Evolutionary conservation across 2,888 invertebrate genomes (phyloP), one percentile per base, ranked within the genome.

Genomic region (Stramonita haemastoma): DNA sequence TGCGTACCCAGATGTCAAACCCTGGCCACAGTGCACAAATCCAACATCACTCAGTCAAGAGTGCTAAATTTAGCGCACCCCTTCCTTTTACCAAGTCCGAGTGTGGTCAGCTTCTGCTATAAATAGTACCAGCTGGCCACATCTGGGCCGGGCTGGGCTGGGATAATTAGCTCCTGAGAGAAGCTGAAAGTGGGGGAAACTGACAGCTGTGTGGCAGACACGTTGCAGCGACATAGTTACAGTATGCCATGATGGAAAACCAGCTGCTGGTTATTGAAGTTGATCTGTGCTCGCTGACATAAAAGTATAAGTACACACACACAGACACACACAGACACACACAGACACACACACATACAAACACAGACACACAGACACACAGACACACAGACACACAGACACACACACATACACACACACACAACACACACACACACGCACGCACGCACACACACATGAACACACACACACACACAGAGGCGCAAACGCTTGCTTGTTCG

Each of bases 1-100:
- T 90, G 15, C 86, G 60, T 6, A 85, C 77, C 91, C 92, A 92
- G 26, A 92, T 90, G 89, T 92, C 91, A 66, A 91, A 92, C 34
- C 92, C 92, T 92, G 91, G 46, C 46, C n/a, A n/a, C n/a, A n/a
- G n/a, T n/a, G n/a, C n/a, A n/a, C n/a, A n/a, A n/a, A n/a, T n/a
- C n/a, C n/a, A n/a, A n/a, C n/a, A n/a, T n/a, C n/a, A n/a, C n/a
- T n/a, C n/a, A n/a, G n/a, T n/a, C n/a, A n/a, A n/a, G n/a, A n/a
- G n/a, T n/a, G n/a, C n/a, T n/a, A n/a, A n/a, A n/a, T n/a, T n/a
- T n/a, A n/a, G n/a, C n/a, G n/a, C n/a, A n/a, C n/a, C n/a, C n/a
- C n/a, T n/a, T n/a, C n/a, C n/a, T n/a, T n/a, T n/a, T n/a, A n/a
- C n/a, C n/a, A n/a, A n/a, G n/a, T n/a, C n/a, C n/a, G n/a, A n/a